Evolutionary conservation across 2,113 vertebrate species (phyloP).

Genomic region (Lota lota): DNA sequence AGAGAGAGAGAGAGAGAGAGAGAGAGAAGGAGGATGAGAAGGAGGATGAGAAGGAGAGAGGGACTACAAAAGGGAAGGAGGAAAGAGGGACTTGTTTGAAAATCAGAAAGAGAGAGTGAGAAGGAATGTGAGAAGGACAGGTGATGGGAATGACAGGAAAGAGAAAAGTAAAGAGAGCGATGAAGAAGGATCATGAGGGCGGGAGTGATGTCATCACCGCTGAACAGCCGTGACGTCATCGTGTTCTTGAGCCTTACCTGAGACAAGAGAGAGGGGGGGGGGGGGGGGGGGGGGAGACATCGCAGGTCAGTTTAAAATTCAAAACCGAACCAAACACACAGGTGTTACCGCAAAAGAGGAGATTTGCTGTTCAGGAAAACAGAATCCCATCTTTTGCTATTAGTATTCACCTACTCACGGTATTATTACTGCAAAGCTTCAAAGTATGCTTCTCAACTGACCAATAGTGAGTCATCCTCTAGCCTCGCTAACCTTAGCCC

Average conservation of each 20-base stretch:
- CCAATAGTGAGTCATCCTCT: slow-evolving; percentile 31
- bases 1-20: neutral
- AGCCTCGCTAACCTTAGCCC: slow-evolving; percentile 42
- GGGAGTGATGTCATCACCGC: slow-evolving; percentile 4
- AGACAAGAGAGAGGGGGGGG: slow-evolving; percentile 38
- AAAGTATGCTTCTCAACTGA: no score
- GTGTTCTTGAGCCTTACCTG: slow-evolving; percentile 51
- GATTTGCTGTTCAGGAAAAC: neutral
- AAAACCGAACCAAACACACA: neutral
- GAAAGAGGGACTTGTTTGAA: neutral
- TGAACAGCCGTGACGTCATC: neutral
- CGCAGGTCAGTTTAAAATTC: neutral
- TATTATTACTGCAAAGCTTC: no score
- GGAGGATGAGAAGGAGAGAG: neutral
- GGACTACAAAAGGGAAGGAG: neutral
- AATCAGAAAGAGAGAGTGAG: no score
- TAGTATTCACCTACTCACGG: no score
- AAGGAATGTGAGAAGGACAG: no score
- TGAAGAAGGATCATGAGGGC: neutral
- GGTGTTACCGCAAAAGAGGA: neutral
- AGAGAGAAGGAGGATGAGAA: neutral
- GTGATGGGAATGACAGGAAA: no score
- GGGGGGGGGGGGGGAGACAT: neutral
- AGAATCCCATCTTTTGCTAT: slow-evolving; percentile 3
- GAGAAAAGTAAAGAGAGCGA: neutral